Evolutionary conservation across 2,888 invertebrate species (phyloP), one percentile per base, ranked within the genome.

Genomic region (Drosophila diplacantha): DNA sequence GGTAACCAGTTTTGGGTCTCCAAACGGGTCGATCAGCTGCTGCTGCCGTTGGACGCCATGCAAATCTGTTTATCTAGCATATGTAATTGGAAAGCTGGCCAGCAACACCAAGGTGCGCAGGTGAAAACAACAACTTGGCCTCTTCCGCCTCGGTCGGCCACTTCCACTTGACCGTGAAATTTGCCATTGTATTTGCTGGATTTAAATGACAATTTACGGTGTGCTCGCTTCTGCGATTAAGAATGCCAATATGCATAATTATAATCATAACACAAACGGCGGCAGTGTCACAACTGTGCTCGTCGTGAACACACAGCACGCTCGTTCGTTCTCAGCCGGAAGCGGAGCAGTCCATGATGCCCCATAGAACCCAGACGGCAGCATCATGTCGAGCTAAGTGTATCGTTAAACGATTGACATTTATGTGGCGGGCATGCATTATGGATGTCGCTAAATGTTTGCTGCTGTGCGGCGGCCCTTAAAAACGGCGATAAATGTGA

Each of bases 151-250:
- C 77, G 66, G 41, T 5, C 41, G 41, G 71, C 50, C 64, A 58
- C 54, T 71, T 59, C 62, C 64, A 65, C 66, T 74, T 80, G 80
- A 80, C 80, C 80, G 81, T 80, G 80, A 80, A 80, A 81, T 64
- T 75, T 60, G 52, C 41, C 46, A 43, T 41, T 55, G 47, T 67
- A 50, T 56, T 54, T 69, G 52, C 56, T 77, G 61, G 52, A 78
- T 81, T 81, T 71, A 73, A 74, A 78, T 80, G 81, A 80, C 83
- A 83, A 83, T 71, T 78, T 69, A 75, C 68, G 65, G 57, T 66
- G 64, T 64, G 57, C 43, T 62, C 59, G 75, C 65, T 61, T 69
- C 55, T 69, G 37, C 65, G 73, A 68, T 72, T 75, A 54, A 73
- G 74, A 67, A 68, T 69, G 63, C 63, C 69, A 61, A 65, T 75